Base-by-base conservation (phyloP, 2,888 invertebrate species). In the Sialis fuliginosa region DNA sequence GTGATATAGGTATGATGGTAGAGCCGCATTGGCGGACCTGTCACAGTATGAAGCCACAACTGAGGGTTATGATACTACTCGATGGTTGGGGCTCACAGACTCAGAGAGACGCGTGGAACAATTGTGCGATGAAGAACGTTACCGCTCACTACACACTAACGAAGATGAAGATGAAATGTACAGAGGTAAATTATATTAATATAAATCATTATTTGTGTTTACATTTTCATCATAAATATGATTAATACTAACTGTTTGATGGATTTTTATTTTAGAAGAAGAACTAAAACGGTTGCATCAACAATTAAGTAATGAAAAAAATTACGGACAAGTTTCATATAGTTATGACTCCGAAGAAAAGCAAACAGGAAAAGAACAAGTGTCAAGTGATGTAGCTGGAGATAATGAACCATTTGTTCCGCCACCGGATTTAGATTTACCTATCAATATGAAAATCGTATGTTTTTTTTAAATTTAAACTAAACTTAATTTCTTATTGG, bases 71-170 rank as follows among this genome's bases (percentile, higher is more conserved):
- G 72, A 72, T 60, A 66, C 70, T 39, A 70, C 66, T 57, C 63
- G 72, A 31, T 66, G 65, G 65, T 53, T 65, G 44, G 65, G 62
- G 10, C 55, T 65, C 33, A 62, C 55, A 50, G 66, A 67, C 54
- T 54, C 60, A 44, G 56, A 66, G 44, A 55, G 63, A 47, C 61
- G 61, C 52, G 54, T 93, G 53, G 97, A 98, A 65, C 81, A 84
- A 58, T 70, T 90, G 47, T 95, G 95, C 66, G 95, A 98, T 62
- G 88, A 91, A 62, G 97, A 98, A 69, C 74, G 97, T 42, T 98
- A 93, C 67, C 71, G 84, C 50, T 91, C 89, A 13, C 72, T 97
- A 43, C 80, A 84, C 59, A 82, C 81, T 49, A 88, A 91, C 65
- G 84, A 92, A 58, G 82, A 83, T 61, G 89, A 92, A 61, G 87